phyloP scores from a whole-genome alignment of 2,797 vertebrate species.

The Lepidocolaptes lacrymiger region DNA sequence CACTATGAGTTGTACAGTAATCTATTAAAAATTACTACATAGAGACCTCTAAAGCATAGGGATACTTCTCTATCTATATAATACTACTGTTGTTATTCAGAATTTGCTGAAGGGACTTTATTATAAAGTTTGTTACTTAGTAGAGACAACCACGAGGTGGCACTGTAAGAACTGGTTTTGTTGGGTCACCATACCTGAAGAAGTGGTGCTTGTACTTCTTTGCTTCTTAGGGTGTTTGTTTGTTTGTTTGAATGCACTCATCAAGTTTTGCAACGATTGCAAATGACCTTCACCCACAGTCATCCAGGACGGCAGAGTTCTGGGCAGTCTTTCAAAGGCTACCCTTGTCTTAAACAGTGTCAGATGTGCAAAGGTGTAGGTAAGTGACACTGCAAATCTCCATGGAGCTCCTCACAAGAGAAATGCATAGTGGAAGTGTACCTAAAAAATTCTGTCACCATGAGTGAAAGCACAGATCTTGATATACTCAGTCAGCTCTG shows the following conservation, averaged over 20 bases:
- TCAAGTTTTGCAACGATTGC: not conserved
- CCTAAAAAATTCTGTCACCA: not conserved
- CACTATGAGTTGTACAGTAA: not conserved
- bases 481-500: not conserved
- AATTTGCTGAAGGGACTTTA: not conserved
- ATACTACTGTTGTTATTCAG: not conserved
- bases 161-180: constrained; percentile 35
- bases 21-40: not conserved
- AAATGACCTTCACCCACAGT: not conserved
- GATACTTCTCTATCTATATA: not conserved
- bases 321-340: not conserved
- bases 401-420: not conserved
- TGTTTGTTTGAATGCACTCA: not conserved
- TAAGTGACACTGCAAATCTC: not conserved
- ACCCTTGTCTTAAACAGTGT: not conserved
- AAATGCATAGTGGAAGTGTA: not conserved
- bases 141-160: constrained; percentile 67
- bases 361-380: rapidly evolving
- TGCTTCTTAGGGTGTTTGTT: not conserved
- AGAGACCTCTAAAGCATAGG: not conserved
- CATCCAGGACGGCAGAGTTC: not conserved
- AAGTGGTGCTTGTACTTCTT: not conserved
- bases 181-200: not conserved
- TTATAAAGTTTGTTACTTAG: not conserved
- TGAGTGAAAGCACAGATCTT: not conserved